Evolutionary conservation across 2,888 invertebrate genomes (phyloP).

Genomic region (Orthonychiurus folsomi): DNA sequence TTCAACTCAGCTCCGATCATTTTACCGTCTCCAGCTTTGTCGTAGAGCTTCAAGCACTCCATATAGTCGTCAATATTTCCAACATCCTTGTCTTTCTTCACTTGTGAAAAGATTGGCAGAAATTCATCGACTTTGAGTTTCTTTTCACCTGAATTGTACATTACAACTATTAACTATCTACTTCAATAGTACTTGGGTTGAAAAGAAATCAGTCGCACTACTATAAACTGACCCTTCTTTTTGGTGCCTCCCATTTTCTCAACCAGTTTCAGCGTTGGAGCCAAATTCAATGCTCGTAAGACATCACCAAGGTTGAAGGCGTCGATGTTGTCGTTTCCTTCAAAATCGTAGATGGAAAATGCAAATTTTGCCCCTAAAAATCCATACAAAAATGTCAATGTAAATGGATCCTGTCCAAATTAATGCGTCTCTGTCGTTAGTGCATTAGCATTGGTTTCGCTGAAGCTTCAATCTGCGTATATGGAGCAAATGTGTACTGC

Average conservation of each 20-base stretch:
- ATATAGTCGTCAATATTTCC: constrained; percentile 98
- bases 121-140: constrained; percentile 90
- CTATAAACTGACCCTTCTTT: constrained; percentile 74
- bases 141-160: constrained; percentile 58
- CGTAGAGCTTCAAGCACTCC: constrained; percentile 98
- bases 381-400: no score
- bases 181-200: no score
- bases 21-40: constrained; percentile 91
- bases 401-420: no score
- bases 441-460: no score
- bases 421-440: no score
- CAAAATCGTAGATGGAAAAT: constrained; percentile 89
- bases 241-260: constrained; percentile 94
- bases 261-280: constrained; percentile 86
- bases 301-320: constrained; percentile 88
- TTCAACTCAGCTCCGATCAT: constrained; percentile 96
- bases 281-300: constrained; percentile 87
- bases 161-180: no score
- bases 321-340: constrained; percentile 83
- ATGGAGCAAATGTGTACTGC: no score
- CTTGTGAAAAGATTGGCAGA: constrained; percentile 93
- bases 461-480: no score
- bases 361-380: constrained; percentile 65
- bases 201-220: no score
- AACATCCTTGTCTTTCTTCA: constrained; percentile 95